These are phyloP conservation scores for Cephalopachus bancanus DNA, from an alignment of 2,797 vertebrate species.

Conservation along the genomic window DNA sequence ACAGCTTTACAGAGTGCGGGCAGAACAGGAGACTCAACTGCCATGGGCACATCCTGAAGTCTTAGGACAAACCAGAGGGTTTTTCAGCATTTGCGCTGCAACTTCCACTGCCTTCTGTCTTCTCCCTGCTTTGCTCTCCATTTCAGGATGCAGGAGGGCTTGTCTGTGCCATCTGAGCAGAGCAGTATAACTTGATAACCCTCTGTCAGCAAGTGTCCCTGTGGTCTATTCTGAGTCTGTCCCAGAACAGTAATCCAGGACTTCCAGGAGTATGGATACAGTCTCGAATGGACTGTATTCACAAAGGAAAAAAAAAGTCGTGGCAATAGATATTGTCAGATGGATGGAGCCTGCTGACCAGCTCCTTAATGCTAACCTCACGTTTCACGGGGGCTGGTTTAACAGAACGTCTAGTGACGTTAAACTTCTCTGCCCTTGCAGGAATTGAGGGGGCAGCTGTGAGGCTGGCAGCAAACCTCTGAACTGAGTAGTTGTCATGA, in stretches of 20 bases:
- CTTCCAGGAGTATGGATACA: neutral
- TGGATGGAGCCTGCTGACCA: neutral
- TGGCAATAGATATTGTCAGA: neutral
- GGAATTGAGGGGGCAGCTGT: neutral
- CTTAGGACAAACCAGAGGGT: neutral
- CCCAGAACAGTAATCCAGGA: neutral
- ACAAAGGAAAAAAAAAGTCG: neutral
- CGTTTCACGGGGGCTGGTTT: neutral
- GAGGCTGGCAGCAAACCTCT: neutral
- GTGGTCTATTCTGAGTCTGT: neutral
- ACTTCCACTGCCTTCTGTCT: neutral
- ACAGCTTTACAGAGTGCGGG: neutral
- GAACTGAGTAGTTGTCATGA: neutral
- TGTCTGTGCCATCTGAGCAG: neutral
- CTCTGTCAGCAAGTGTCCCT: neutral
- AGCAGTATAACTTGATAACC: neutral
- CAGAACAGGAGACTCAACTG: neutral
- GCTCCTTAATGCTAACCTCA: neutral
- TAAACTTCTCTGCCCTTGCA: neutral
- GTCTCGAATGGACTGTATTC: neutral
- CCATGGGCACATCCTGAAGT: neutral
- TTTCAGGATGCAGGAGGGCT: neutral
- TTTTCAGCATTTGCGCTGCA: neutral
- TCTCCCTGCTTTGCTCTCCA: neutral
- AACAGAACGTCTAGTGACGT: slow-evolving; percentile 10